Percentiles rank a stretch among this genome's conserved stretches.
phyloP scores from a whole-genome alignment of 23 tunicate genomes.

The Diplosoma virens region DNA sequence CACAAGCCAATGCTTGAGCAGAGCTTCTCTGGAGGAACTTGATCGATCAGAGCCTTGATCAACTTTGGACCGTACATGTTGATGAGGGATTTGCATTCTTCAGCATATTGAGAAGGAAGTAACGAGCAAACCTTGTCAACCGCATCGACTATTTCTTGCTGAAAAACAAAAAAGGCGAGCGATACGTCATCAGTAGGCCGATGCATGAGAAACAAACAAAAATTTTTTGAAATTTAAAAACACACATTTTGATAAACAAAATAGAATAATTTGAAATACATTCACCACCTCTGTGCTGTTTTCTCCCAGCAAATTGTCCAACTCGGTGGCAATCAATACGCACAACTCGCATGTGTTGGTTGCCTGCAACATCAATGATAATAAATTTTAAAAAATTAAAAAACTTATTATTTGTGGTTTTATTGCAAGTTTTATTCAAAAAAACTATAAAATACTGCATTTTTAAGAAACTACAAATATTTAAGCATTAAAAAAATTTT shows the following conservation, averaged over 20 bases:
- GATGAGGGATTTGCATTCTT: slow-evolving; percentile 28
- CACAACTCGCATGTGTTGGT: slow-evolving; percentile 47
- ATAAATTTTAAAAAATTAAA: neutral
- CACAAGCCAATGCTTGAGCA: slow-evolving; percentile 42
- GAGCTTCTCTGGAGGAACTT: slow-evolving; percentile 21
- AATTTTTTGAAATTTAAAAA: too few species aligned
- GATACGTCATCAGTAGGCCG: too few species aligned
- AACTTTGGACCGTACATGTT: neutral
- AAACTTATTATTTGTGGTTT: neutral
- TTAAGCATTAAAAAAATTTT: too few species aligned
- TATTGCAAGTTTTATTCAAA: too few species aligned
- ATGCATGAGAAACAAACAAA: too few species aligned
- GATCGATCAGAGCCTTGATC: slow-evolving; percentile 2
- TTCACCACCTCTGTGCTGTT: slow-evolving; percentile 50
- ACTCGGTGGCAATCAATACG: slow-evolving; percentile 21
- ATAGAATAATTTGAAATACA: neutral
- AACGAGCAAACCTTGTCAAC: slow-evolving; percentile 41
- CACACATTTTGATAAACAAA: neutral
- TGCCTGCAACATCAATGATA: slow-evolving; percentile 11
- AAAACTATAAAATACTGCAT: too few species aligned
- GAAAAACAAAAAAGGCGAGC: neutral
- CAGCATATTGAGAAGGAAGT: slow-evolving; percentile 17
- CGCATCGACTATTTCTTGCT: slow-evolving; percentile 47
- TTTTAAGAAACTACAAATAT: too few species aligned
- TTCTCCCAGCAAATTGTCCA: slow-evolving; percentile 30